Evolutionary conservation across 2,113 vertebrate species (phyloP).

Genomic region (Coregonus clupeaformis): DNA sequence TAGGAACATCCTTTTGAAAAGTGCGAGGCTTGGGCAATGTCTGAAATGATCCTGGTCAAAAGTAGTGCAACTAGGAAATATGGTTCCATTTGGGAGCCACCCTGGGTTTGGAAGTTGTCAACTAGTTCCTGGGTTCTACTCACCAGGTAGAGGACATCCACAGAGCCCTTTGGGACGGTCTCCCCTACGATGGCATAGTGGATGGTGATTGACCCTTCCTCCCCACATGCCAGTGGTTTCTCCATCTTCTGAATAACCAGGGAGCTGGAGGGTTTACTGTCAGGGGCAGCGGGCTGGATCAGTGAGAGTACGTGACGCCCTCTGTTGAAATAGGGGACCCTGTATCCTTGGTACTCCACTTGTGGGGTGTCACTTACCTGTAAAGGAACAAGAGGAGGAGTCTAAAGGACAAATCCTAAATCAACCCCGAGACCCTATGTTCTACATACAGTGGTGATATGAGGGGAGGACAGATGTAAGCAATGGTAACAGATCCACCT

Average conservation of each 20-base stretch:
- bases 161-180: conserved; percentile 1
- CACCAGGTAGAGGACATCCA: conserved; percentile 66
- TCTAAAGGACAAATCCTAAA: not conserved
- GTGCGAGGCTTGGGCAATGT: too few species aligned
- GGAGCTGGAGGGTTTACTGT: conserved; percentile 48
- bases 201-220: conserved; percentile 40
- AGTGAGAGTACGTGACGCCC: conserved; percentile 5
- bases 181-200: conserved; percentile 62
- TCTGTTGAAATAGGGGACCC: fast-evolving
- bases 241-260: conserved; percentile 49
- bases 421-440: too few species aligned
- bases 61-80: too few species aligned
- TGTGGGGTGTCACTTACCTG: conserved; percentile 35
- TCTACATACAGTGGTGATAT: not conserved
- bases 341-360: fast-evolving
- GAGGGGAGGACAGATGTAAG: too few species aligned
- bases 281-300: conserved; percentile 2
- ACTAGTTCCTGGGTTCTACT: conserved; percentile 24
- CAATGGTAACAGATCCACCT: not conserved
- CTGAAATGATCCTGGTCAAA: too few species aligned
- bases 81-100: too few species aligned
- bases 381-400: not conserved
- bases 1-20: not conserved
- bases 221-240: conserved; percentile 49
- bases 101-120: not conserved